Evolutionary conservation across 2,113 vertebrate species (phyloP).

Genomic region (Acrocephalus kingi): DNA sequence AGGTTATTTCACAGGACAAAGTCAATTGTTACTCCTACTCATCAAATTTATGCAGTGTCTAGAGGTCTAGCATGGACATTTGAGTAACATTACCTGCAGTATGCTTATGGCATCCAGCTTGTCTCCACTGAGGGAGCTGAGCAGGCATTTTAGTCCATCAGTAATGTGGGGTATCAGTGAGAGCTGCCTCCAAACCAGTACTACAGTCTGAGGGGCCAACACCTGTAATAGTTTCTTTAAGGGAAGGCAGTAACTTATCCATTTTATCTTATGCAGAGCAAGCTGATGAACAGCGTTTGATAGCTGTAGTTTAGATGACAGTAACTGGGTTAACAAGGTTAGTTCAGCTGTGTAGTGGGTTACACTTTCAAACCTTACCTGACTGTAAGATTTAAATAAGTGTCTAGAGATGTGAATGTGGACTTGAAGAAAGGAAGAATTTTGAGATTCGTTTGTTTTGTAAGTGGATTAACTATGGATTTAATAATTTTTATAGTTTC

Average conservation of each 20-base stretch:
- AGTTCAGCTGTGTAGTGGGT: not conserved
- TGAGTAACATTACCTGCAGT: not conserved
- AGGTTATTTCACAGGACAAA: not conserved
- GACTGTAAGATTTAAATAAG: not conserved
- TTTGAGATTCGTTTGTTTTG: not conserved
- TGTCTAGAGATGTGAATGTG: not conserved
- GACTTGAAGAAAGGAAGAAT: not conserved
- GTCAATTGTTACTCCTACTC: not conserved
- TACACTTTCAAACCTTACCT: not conserved
- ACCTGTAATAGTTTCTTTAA: not conserved
- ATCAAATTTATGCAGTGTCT: not conserved
- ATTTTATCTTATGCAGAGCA: not conserved
- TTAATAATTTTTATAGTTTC: not conserved
- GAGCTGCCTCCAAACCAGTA: not conserved
- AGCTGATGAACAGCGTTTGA: not conserved
- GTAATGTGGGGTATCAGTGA: accelerated
- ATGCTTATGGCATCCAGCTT: not conserved
- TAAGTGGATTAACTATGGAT: not conserved
- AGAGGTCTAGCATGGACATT: not conserved
- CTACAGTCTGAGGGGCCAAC: not conserved
- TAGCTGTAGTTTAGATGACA: not conserved
- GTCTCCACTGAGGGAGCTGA: not conserved
- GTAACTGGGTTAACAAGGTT: not conserved
- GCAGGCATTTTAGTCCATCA: not conserved
- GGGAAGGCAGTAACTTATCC: not conserved